Conservation (phyloP, 2,888 invertebrate genomes). For the Elmis aenea region DNA sequence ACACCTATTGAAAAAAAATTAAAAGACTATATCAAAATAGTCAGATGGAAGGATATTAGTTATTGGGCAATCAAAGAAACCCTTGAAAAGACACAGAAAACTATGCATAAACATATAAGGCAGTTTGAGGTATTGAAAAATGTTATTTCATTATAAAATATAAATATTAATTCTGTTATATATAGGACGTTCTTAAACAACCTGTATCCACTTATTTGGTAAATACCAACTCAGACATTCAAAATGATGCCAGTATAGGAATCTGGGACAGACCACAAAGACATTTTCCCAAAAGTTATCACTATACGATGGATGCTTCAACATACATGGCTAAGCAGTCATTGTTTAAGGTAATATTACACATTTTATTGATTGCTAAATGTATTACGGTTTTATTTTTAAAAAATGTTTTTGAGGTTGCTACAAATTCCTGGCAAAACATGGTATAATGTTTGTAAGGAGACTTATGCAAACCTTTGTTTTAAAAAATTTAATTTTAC, state of each 20-base stretch:
- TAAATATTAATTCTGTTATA: conserved; percentile 6
- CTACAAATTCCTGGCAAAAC: too few species aligned
- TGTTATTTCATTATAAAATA: not conserved
- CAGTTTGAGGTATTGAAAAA: conserved; percentile 67
- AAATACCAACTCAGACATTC: too few species aligned
- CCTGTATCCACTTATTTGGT: conserved; percentile 48
- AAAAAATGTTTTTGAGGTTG: conserved; percentile 6
- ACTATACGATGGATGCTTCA: conserved; percentile 46
- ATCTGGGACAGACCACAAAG: conserved; percentile 60
- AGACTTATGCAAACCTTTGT: too few species aligned
- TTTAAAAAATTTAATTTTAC: too few species aligned
- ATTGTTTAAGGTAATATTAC: conserved; percentile 26
- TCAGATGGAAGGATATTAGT: conserved; percentile 90
- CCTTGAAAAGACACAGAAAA: conserved; percentile 81
- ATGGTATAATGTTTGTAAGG: too few species aligned
- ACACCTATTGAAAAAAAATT: conserved; percentile 87
- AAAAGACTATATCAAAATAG: conserved; percentile 90
- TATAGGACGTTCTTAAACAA: conserved; percentile 53
- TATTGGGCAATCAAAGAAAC: conserved; percentile 91
- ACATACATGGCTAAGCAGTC: conserved; percentile 35
- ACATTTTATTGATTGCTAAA: conserved; percentile 1
- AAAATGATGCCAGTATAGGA: conserved; percentile 51
- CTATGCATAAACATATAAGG: conserved; percentile 79
- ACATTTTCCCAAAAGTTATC: conserved; percentile 45
- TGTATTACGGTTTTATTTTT: conserved; percentile 2